Conservation (phyloP, 2,888 invertebrate species). For the Podabrus alpinus region DNA sequence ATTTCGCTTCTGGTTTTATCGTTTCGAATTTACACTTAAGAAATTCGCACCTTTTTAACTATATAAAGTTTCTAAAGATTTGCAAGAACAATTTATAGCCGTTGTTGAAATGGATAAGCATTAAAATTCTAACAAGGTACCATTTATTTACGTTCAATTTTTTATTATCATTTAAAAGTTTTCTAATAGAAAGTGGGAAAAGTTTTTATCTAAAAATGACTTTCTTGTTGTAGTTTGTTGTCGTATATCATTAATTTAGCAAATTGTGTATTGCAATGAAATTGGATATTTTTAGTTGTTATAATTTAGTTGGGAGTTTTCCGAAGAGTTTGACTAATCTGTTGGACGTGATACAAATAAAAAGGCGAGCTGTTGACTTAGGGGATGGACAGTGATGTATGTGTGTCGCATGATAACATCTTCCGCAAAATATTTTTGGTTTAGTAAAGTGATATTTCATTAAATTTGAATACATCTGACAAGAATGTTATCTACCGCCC, state of each 20-base stretch:
- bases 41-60: conserved; percentile 33
- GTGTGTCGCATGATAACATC: conserved; percentile 47
- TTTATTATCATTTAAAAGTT: background rate
- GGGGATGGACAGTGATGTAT: conserved; percentile 48
- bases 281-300: conserved; percentile 42
- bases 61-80: conserved; percentile 30
- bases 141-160: conserved; percentile 7
- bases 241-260: background rate
- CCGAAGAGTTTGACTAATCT: conserved; percentile 49
- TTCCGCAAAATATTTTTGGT: conserved; percentile 41
- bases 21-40: conserved; percentile 33
- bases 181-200: background rate
- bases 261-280: conserved; percentile 15
- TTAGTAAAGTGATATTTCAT: conserved; percentile 7
- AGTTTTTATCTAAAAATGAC: background rate
- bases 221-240: background rate
- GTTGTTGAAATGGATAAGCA: conserved; percentile 19
- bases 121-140: conserved; percentile 15
- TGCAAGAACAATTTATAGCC: conserved; percentile 26
- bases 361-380: conserved; percentile 37
- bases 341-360: conserved; percentile 42
- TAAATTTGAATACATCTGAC: conserved; percentile 7
- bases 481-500: conserved; percentile 7
- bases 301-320: conserved; percentile 45
- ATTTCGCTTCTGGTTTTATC: conserved; percentile 34